Percentiles rank a stretch among this genome's conserved stretches.
Conservation (phyloP, 2,888 invertebrate genomes). For the Phasia obesa region DNA sequence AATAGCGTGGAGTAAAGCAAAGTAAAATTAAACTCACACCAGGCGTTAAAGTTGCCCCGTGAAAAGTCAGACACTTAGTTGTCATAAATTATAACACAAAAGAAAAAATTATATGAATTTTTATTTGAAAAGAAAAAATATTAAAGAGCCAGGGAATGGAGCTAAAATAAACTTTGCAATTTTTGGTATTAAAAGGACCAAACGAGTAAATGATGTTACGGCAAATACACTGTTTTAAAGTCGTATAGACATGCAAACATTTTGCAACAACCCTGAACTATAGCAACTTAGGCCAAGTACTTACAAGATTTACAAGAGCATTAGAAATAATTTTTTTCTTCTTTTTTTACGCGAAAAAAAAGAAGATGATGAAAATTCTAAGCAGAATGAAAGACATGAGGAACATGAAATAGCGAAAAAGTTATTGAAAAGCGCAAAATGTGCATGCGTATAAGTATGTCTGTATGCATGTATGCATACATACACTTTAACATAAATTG, state of each 20-base stretch:
- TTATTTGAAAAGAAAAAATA: no score
- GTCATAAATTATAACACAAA: conserved; percentile 69
- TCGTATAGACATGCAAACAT: conserved; percentile 35
- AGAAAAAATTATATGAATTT: no score
- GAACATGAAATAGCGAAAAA: conserved; percentile 13
- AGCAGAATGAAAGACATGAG: conserved; percentile 30
- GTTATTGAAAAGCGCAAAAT: conserved; percentile 62
- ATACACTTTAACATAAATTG: not conserved
- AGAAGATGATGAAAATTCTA: conserved; percentile 34
- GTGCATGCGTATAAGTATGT: conserved; percentile 28
- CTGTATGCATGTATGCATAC: no score
- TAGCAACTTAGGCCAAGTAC: conserved; percentile 67
- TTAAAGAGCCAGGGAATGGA: conserved; percentile 7
- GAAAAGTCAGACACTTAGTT: conserved; percentile 70
- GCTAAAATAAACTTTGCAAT: conserved; percentile 46
- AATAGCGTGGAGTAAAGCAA: not conserved
- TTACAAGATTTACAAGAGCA: conserved; percentile 70
- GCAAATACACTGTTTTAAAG: conserved; percentile 7
- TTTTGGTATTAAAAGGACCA: conserved; percentile 41
- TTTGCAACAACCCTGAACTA: conserved; percentile 63
- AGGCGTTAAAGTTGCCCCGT: conserved; percentile 65
- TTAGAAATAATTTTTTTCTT: conserved; percentile 68
- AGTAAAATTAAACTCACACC: conserved; percentile 48
- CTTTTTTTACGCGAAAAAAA: conserved; percentile 56
- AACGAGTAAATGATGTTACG: conserved; percentile 49